phyloP scores from a whole-genome alignment of 2,888 invertebrate species.

The Epistrophe eligans region DNA sequence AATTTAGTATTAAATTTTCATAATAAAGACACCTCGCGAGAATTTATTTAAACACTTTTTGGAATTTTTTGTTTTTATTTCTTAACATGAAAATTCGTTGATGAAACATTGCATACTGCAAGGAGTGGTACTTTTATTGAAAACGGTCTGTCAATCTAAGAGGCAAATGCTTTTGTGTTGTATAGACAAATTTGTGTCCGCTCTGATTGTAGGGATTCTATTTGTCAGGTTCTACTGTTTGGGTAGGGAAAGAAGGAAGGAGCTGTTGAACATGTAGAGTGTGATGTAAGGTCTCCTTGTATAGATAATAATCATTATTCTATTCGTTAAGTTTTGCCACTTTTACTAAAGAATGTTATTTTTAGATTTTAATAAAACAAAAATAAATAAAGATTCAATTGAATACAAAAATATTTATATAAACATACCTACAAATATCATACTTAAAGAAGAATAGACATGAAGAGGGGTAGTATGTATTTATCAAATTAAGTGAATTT shows the following conservation, averaged over 20 bases:
- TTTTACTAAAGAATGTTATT: conserved; percentile 49
- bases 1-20: no score
- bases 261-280: neutral
- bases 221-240: neutral
- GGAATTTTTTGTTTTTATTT: no score
- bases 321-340: conserved; percentile 40
- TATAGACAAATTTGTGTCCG: no score
- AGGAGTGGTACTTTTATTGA: no score
- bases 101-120: no score
- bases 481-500: neutral
- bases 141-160: no score
- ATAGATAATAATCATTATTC: conserved; percentile 25
- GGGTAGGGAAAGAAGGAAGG: neutral
- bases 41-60: no score
- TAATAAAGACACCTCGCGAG: no score
- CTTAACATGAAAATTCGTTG: no score
- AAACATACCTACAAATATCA: neutral
- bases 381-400: neutral
- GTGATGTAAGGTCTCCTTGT: neutral
- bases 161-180: no score
- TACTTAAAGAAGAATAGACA: neutral
- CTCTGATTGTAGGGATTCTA: no score
- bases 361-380: conserved; percentile 38
- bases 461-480: no score
- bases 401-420: neutral